phyloP scores from a whole-genome alignment of 2,113 vertebrate species.

The Prinia subflava region DNA sequence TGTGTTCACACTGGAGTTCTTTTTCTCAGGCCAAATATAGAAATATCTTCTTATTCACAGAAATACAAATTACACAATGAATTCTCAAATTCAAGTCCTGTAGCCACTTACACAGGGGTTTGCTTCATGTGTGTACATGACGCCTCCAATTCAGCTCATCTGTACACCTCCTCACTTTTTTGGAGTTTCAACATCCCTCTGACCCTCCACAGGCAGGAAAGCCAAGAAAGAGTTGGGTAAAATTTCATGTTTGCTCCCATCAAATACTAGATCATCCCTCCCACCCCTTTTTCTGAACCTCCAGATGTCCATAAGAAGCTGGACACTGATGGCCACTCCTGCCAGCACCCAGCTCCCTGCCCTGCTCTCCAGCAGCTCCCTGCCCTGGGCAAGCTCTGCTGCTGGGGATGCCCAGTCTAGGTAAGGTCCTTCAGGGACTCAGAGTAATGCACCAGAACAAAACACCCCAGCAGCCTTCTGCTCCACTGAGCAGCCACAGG shows the following conservation, averaged over 20 bases:
- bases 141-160: not conserved
- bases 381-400: not conserved
- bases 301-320: not conserved
- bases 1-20: not conserved
- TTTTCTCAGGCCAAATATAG: not conserved
- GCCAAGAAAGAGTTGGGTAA: not conserved
- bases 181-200: not conserved
- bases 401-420: not conserved
- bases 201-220: not conserved
- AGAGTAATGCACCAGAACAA: not conserved
- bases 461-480: not conserved
- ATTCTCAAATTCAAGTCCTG: not conserved
- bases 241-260: not conserved
- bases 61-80: not conserved
- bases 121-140: not conserved
- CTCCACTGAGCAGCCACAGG: not conserved
- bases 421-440: not conserved
- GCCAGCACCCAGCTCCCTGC: not conserved
- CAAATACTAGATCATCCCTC: accelerated
- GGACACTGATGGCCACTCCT: not conserved
- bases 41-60: not conserved
- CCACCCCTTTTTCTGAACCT: not conserved
- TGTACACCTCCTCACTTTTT: not conserved
- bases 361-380: not conserved
- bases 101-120: not conserved